These are phyloP conservation scores for Sinopyrophorus schimmeli DNA, from an alignment of 2,888 invertebrate genomes.

Conservation along the genomic window DNA sequence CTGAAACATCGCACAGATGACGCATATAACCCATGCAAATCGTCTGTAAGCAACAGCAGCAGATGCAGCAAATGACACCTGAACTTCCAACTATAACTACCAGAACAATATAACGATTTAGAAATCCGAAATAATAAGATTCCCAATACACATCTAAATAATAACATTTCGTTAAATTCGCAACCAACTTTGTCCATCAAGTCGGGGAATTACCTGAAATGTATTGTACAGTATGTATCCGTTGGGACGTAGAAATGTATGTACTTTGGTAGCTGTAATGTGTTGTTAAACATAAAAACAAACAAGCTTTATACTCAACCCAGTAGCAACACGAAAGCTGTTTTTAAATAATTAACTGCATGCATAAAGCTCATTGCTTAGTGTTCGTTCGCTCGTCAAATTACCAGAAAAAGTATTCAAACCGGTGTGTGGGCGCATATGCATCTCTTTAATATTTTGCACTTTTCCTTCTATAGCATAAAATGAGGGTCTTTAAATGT, in stretches of 20 bases:
- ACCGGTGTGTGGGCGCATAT: no score
- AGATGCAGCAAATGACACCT: slow-evolving; percentile 43
- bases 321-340: slow-evolving; percentile 29
- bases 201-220: no score
- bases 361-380: slow-evolving; percentile 27
- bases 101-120: slow-evolving; percentile 8
- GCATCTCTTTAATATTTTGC: no score
- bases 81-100: slow-evolving; percentile 27
- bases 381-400: slow-evolving; percentile 1
- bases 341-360: slow-evolving; percentile 33
- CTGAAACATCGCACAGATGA: slow-evolving; percentile 37
- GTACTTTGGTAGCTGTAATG: slow-evolving; percentile 36
- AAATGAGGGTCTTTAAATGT: no score
- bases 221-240: no score
- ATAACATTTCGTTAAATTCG: no score
- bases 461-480: no score
- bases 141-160: no score
- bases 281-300: slow-evolving; percentile 32
- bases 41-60: slow-evolving; percentile 40
- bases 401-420: slow-evolving; percentile 4
- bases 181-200: no score
- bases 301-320: slow-evolving; percentile 26
- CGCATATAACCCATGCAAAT: slow-evolving; percentile 44
- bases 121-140: slow-evolving; percentile 18
- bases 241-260: slow-evolving; percentile 33